These are phyloP conservation scores for Eulemur albifrons DNA, from an alignment of 2,797 vertebrate genomes.

Conservation along the genomic window DNA sequence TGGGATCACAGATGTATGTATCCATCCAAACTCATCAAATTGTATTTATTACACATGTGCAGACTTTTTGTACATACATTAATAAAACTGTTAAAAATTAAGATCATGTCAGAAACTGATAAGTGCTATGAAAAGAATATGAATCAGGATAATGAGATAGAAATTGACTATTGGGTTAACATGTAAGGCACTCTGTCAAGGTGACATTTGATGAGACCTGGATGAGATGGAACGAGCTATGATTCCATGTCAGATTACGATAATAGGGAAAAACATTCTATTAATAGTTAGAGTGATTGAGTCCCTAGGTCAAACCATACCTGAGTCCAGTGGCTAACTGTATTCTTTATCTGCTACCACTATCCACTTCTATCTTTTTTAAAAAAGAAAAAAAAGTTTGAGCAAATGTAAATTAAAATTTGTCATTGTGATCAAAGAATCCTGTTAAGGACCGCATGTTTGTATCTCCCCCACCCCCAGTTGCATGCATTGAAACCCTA, in stretches of 20 bases:
- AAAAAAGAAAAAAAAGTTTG: background rate
- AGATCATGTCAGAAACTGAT: background rate
- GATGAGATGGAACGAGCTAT: background rate
- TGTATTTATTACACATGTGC: background rate
- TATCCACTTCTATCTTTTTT: background rate
- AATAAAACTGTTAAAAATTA: background rate
- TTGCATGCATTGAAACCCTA: background rate
- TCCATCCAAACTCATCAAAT: background rate
- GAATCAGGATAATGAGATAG: background rate
- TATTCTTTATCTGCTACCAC: background rate
- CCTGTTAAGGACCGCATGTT: background rate
- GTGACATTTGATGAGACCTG: background rate
- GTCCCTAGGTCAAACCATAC: background rate
- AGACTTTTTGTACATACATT: background rate
- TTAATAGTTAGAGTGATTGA: background rate
- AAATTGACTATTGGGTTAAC: background rate
- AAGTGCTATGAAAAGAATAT: background rate
- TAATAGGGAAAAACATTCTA: background rate
- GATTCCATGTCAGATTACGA: background rate
- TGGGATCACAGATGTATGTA: background rate
- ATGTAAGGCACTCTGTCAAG: background rate
- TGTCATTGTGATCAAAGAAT: background rate
- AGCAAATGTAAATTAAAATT: background rate
- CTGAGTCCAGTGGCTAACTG: background rate
- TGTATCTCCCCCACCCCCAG: fast-evolving